phyloP scores from a whole-genome alignment of 2,113 vertebrate species.

The Serinus canaria region DNA sequence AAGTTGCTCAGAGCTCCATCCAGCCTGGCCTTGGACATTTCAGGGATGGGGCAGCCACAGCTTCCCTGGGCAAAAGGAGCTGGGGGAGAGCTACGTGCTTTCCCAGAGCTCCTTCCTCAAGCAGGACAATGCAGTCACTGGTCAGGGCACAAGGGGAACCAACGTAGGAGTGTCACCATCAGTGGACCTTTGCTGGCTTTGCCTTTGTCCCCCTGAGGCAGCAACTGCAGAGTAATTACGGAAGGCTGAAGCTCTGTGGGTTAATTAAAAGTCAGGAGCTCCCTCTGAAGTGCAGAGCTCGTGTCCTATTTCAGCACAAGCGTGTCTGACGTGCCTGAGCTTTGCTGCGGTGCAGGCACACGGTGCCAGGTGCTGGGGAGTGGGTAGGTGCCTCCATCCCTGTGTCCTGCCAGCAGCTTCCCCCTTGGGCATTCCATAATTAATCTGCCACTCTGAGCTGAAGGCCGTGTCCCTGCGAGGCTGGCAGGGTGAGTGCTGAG shows the following conservation, averaged over 20 bases:
- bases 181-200: neutral
- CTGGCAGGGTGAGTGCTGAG: neutral
- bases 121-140: neutral
- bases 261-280: neutral
- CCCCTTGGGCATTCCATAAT: neutral
- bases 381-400: neutral
- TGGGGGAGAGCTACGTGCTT: neutral
- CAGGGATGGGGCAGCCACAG: neutral
- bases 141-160: neutral
- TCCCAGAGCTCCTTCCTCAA: neutral
- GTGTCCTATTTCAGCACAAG: neutral
- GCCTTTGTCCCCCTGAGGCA: neutral
- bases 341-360: accelerated
- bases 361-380: neutral
- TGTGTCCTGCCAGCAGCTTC: neutral
- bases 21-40: neutral
- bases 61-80: neutral
- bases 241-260: neutral
- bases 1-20: neutral
- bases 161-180: accelerated
- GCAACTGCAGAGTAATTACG: neutral
- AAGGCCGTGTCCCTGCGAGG: neutral
- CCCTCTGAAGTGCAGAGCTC: neutral
- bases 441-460: neutral
- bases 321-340: accelerated